These are phyloP conservation scores for Siniperca knerii DNA, from an alignment of 2,113 vertebrate species.

Conservation along the genomic window DNA sequence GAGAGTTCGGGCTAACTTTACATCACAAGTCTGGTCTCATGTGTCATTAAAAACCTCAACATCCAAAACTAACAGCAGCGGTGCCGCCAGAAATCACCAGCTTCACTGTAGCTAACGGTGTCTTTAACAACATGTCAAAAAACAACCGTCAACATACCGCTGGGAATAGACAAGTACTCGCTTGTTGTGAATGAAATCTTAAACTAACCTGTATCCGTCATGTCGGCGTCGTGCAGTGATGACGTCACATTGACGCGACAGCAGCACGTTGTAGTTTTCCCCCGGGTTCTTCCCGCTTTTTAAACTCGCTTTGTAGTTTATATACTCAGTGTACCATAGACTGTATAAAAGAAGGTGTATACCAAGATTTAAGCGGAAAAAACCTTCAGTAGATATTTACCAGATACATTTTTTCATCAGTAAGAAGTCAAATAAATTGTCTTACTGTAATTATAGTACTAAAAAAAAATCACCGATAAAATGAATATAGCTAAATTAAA, in stretches of 20 bases:
- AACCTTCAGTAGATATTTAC: background rate
- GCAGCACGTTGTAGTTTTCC: slow-evolving; percentile 62
- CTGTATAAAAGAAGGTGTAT: no score
- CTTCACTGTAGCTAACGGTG: background rate
- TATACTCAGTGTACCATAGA: background rate
- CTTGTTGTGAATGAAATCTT: background rate
- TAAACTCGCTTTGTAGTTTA: background rate
- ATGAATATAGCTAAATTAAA: background rate
- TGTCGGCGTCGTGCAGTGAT: slow-evolving; percentile 22
- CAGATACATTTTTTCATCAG: background rate
- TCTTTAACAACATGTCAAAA: background rate
- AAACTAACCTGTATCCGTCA: slow-evolving; percentile 18
- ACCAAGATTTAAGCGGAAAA: background rate
- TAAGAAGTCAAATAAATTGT: background rate
- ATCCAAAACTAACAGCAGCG: background rate
- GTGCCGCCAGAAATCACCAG: background rate
- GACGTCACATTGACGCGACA: slow-evolving; percentile 45
- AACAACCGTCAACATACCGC: background rate
- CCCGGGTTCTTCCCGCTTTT: background rate
- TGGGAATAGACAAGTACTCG: background rate
- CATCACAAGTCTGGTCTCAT: background rate
- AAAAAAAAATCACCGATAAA: background rate
- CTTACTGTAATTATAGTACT: background rate
- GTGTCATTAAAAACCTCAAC: background rate
- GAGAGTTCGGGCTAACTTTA: slow-evolving; percentile 12